Percentiles rank a stretch among this genome's conserved stretches.
phyloP scores from a whole-genome alignment of 2,113 vertebrate species.

The Chionis minor region DNA sequence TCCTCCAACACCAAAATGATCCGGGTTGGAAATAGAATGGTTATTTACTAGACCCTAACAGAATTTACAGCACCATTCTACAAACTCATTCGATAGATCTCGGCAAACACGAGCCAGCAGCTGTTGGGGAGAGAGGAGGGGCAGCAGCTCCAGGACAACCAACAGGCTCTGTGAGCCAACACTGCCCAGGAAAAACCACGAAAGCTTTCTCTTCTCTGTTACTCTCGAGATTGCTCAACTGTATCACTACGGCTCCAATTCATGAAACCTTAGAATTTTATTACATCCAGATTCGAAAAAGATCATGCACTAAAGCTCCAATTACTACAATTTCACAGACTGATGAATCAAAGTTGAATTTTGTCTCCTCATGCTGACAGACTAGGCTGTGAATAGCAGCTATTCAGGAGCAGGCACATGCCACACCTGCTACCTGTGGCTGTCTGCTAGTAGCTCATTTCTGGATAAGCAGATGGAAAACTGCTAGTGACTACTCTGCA shows the following conservation, averaged over 20 bases:
- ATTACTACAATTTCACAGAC: not conserved
- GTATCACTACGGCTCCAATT: not conserved
- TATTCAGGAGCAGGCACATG: not conserved
- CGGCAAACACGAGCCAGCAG: not conserved
- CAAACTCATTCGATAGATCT: not conserved
- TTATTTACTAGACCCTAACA: not conserved
- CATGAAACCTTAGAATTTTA: not conserved
- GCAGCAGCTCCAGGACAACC: not conserved
- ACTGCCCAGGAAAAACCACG: not conserved
- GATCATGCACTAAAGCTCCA: not conserved
- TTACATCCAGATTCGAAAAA: not conserved
- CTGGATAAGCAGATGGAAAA: not conserved
- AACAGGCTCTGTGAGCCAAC: not conserved
- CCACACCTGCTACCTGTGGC: not conserved
- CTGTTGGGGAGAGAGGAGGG: not conserved
- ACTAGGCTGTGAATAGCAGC: not conserved
- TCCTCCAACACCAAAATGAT: not conserved
- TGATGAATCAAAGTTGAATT: not conserved
- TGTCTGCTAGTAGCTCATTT: not conserved
- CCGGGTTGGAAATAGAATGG: not conserved
- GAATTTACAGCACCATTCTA: not conserved
- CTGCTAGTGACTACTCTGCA: not conserved
- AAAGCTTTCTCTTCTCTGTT: not conserved
- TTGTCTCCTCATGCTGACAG: not conserved
- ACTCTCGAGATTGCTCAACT: not conserved